Conservation (phyloP, 1,140 invertebrate species). For the Anoplophora glabripennis region DNA sequence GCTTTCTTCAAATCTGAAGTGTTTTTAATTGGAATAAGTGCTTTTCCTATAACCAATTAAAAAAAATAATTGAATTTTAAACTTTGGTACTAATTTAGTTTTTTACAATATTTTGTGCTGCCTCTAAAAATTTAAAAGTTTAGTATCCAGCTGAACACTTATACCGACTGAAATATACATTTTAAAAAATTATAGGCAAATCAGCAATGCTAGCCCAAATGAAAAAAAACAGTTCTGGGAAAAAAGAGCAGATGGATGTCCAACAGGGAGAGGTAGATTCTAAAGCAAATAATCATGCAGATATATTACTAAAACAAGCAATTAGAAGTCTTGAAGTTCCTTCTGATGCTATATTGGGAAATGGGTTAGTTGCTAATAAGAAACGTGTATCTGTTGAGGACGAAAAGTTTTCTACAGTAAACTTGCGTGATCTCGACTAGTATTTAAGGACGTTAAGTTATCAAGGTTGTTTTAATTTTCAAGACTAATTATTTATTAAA, state of each 20-base stretch:
- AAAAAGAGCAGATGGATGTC: neutral
- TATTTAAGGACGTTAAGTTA: neutral
- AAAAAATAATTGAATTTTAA: too few species aligned
- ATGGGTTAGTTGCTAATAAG: neutral
- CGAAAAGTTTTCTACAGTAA: constrained; percentile 10
- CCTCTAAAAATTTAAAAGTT: too few species aligned
- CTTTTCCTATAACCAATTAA: too few species aligned
- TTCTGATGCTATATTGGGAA: neutral
- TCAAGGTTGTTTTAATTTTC: too few species aligned
- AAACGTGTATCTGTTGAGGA: neutral
- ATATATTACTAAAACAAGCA: constrained; percentile 6
- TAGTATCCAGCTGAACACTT: neutral
- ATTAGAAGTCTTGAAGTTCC: constrained; percentile 6
- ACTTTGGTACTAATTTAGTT: too few species aligned
- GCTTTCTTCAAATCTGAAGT: too few species aligned
- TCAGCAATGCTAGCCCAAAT: neutral
- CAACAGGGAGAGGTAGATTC: neutral
- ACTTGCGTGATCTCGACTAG: constrained; percentile 3
- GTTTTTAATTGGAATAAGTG: too few species aligned
- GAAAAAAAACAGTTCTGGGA: neutral
- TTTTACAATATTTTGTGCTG: too few species aligned
- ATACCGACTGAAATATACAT: neutral
- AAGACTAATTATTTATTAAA: too few species aligned
- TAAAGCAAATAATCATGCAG: neutral
- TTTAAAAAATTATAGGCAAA: neutral